Evolutionary conservation across 2,797 vertebrate genomes (phyloP).

Genomic region (Hydrocynus forskahlii): DNA sequence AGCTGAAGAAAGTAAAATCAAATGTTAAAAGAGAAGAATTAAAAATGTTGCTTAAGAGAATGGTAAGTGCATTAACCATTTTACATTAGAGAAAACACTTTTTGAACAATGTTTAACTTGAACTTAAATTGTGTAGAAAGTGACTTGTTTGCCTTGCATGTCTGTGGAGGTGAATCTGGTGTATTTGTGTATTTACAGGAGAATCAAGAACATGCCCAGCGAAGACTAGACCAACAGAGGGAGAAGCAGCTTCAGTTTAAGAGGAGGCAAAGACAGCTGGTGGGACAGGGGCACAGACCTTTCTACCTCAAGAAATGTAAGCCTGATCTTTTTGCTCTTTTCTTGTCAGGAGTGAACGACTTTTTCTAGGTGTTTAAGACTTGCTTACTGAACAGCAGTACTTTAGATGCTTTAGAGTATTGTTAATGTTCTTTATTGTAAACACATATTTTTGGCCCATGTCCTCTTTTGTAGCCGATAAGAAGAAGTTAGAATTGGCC

Average conservation of each 20-base stretch:
- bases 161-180: not conserved
- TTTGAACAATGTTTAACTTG: no score
- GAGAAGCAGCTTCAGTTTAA: slow-evolving; percentile 84
- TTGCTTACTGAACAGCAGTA: no score
- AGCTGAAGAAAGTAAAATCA: slow-evolving; percentile 78
- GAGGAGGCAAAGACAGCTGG: slow-evolving; percentile 80
- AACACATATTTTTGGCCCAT: not conserved
- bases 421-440: not conserved
- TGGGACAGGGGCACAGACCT: slow-evolving; percentile 82
- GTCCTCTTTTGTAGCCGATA: slow-evolving; percentile 77
- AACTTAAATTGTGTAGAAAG: no score
- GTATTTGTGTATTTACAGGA: slow-evolving; percentile 70
- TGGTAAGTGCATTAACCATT: slow-evolving; percentile 75
- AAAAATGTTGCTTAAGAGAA: slow-evolving; percentile 83
- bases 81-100: no score
- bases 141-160: no score
- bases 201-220: slow-evolving; percentile 85
- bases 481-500: slow-evolving; percentile 85
- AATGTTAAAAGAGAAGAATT: slow-evolving; percentile 75
- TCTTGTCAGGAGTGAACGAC: no score
- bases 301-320: slow-evolving; percentile 93
- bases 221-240: slow-evolving; percentile 73
- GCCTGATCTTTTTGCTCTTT: slow-evolving; percentile 50
- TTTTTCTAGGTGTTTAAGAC: no score
- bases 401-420: no score